Percentiles rank a stretch among this genome's conserved stretches.
These are phyloP conservation scores for Bimastos eiseni DNA, from an alignment of 2,888 invertebrate genomes.

Conservation along the genomic window DNA sequence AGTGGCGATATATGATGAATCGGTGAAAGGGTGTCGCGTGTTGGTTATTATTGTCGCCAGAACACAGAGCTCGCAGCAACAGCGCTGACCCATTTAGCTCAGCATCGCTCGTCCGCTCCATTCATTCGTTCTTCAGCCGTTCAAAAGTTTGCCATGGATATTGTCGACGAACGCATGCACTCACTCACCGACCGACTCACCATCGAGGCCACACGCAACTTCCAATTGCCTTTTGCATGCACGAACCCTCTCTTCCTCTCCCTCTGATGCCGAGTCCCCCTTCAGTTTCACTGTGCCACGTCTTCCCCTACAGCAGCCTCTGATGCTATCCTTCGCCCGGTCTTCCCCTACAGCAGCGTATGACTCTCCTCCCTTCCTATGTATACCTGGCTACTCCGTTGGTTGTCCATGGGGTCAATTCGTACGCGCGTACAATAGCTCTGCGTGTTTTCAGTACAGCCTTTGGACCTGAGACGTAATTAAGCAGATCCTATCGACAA, in stretches of 20 bases:
- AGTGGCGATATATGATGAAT: background rate
- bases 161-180: background rate
- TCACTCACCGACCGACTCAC: background rate
- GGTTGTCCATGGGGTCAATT: background rate
- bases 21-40: background rate
- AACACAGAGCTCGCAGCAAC: background rate
- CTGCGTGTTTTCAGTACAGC: background rate
- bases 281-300: too few species aligned
- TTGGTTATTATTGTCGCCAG: background rate
- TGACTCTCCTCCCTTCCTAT: background rate
- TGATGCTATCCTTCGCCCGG: background rate
- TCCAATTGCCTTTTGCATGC: constrained; percentile 5
- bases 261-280: too few species aligned
- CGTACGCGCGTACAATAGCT: background rate
- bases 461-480: background rate
- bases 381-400: background rate
- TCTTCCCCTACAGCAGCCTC: background rate
- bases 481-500: background rate
- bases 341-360: too few species aligned
- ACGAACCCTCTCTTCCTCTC: background rate
- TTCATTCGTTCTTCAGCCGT: background rate
- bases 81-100: too few species aligned
- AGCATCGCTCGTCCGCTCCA: background rate
- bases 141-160: background rate
- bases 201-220: background rate